Conservation (phyloP, 37 sponge, comb jelly and placozoan genomes). For the Axinella damicornis region DNA sequence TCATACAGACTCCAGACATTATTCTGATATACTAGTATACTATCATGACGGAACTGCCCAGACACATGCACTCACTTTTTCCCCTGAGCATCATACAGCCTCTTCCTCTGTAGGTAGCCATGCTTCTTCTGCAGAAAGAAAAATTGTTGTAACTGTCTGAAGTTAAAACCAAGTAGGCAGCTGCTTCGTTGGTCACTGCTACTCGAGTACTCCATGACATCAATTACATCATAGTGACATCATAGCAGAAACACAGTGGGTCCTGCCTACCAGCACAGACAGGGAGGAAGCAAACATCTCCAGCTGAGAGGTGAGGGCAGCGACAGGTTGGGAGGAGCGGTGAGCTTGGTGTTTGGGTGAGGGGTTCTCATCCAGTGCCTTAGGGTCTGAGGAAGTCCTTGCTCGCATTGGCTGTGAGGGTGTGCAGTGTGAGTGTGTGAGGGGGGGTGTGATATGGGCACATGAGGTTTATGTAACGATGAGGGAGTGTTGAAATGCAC, state of each 20-base stretch:
- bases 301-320: background rate
- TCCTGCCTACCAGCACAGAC: constrained; percentile 20
- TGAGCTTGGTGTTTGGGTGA: too few species aligned
- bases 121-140: constrained; percentile 54
- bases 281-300: constrained; percentile 16
- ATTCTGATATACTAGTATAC: too few species aligned
- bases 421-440: too few species aligned
- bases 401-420: too few species aligned
- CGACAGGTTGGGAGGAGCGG: background rate
- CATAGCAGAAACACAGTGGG: background rate
- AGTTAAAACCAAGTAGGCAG: background rate
- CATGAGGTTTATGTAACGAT: too few species aligned
- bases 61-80: constrained; percentile 66
- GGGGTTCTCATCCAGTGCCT: too few species aligned
- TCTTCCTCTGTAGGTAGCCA: constrained; percentile 68
- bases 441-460: too few species aligned
- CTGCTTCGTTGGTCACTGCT: background rate
- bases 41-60: background rate
- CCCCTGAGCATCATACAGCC: constrained; percentile 52
- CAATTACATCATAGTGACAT: too few species aligned
- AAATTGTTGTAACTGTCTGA: background rate
- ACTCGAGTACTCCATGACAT: background rate
- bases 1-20: too few species aligned
- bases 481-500: too few species aligned
- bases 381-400: too few species aligned